A percentile compares a stretch with the other conserved stretches of the same genome.
Evolutionary conservation across 2,888 invertebrate species (phyloP).

Genomic region (Entomobrya multifasciata): DNA sequence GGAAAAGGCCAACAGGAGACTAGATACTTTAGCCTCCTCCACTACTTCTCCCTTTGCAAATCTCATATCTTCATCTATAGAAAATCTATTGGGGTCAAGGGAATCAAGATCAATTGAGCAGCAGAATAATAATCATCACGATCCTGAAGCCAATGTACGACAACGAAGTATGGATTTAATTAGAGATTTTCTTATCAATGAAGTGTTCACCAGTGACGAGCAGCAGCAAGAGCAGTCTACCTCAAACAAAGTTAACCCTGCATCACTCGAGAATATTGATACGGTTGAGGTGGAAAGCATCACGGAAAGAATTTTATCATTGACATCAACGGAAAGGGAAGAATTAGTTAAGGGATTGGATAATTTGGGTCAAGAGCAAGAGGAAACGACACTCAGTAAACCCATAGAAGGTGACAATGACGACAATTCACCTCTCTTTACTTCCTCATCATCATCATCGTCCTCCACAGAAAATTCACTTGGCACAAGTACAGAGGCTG

Average conservation of each 20-base stretch:
- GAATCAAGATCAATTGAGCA: constrained; percentile 50
- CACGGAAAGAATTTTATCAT: constrained; percentile 40
- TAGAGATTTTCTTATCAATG: constrained; percentile 38
- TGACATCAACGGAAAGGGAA: constrained; percentile 53
- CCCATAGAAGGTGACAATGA: constrained; percentile 8
- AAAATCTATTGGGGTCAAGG: constrained; percentile 56
- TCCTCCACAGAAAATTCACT: constrained; percentile 23
- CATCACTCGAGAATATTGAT: constrained; percentile 7
- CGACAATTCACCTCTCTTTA: neutral
- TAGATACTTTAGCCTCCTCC: too few species aligned
- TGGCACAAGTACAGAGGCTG: neutral
- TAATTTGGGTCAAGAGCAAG: constrained; percentile 33
- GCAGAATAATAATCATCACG: neutral
- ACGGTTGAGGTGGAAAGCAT: constrained; percentile 51
- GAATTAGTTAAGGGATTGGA: constrained; percentile 52
- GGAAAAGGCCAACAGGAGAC: constrained; percentile 9
- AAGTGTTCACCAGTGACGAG: constrained; percentile 19
- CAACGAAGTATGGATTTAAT: constrained; percentile 22
- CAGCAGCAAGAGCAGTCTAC: constrained; percentile 1
- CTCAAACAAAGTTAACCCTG: neutral
- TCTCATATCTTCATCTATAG: constrained; percentile 29
- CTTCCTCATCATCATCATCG: neutral
- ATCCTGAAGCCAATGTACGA: neutral
- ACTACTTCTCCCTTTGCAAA: constrained; percentile 6
- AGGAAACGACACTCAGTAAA: constrained; percentile 19